Conservation (phyloP, 2,113 vertebrate genomes). For the Echinops telfairi region DNA sequence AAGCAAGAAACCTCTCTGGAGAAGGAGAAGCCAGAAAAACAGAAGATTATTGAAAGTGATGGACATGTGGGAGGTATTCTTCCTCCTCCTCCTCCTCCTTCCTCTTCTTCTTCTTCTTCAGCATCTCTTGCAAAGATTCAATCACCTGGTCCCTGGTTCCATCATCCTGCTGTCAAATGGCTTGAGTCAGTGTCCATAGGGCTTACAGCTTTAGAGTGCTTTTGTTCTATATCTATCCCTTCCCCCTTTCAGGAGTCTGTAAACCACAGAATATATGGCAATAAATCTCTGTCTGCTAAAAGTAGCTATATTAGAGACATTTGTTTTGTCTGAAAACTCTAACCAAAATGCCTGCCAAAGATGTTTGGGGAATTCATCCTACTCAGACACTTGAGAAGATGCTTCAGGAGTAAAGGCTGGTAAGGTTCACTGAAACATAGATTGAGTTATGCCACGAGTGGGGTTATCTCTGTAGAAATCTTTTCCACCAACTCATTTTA, state of each 20-base stretch:
- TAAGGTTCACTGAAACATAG: not conserved
- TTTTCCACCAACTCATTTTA: not conserved
- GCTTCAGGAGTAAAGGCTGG: not conserved
- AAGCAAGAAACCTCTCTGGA: not conserved
- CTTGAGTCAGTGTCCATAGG: not conserved
- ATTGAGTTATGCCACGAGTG: not conserved
- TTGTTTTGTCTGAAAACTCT: constrained; percentile 30
- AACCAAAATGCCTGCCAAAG: not conserved
- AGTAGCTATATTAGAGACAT: not conserved
- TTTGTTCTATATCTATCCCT: not conserved
- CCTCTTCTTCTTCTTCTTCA: not conserved
- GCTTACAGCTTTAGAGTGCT: not conserved
- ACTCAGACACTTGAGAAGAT: not conserved
- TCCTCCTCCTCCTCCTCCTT: no score
- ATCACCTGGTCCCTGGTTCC: not conserved
- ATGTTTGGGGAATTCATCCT: not conserved
- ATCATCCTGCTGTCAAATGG: not conserved
- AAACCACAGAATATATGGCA: not conserved
- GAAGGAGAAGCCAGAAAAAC: not conserved
- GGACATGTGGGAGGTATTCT: no score
- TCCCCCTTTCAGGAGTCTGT: not conserved
- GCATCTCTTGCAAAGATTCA: not conserved
- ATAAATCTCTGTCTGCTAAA: constrained; percentile 40
- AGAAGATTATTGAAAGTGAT: not conserved
- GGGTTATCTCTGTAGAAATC: not conserved